Percentiles rank a stretch among this genome's conserved stretches.
These are phyloP conservation scores for Heliconius himera DNA, from an alignment of 1,140 invertebrate species.

Conservation along the genomic window DNA sequence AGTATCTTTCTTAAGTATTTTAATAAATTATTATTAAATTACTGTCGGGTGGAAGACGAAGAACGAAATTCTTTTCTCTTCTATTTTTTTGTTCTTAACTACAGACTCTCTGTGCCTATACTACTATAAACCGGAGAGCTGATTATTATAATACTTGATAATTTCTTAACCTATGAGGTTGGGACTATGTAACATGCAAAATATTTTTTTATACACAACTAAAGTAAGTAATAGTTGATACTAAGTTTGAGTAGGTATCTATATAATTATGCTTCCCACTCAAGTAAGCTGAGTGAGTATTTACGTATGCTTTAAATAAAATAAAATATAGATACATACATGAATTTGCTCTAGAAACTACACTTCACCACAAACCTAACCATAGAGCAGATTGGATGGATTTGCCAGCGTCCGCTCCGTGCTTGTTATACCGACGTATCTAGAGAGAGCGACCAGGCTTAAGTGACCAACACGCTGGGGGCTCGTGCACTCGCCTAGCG, in stretches of 20 bases:
- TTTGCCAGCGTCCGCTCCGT: neutral
- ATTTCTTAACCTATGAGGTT: too few species aligned
- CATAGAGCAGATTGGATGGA: conserved; percentile 5
- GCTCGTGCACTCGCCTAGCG: neutral
- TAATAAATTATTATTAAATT: too few species aligned
- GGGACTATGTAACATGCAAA: too few species aligned
- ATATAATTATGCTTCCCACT: too few species aligned
- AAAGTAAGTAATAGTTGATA: too few species aligned
- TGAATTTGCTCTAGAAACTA: neutral
- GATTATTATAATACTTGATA: too few species aligned
- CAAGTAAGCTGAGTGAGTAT: too few species aligned
- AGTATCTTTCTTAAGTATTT: too few species aligned
- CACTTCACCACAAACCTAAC: neutral
- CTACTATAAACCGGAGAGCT: neutral
- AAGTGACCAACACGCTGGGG: neutral
- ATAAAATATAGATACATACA: neutral
- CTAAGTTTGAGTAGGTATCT: too few species aligned
- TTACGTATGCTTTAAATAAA: too few species aligned
- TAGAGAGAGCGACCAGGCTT: conserved; percentile 6
- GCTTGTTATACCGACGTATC: neutral
- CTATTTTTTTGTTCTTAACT: neutral
- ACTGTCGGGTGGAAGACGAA: too few species aligned
- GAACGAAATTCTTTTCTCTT: neutral
- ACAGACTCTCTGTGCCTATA: neutral
- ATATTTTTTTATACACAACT: too few species aligned